phyloP scores from a whole-genome alignment of 2,888 invertebrate genomes.

The Drosophila cyrtoloma region DNA sequence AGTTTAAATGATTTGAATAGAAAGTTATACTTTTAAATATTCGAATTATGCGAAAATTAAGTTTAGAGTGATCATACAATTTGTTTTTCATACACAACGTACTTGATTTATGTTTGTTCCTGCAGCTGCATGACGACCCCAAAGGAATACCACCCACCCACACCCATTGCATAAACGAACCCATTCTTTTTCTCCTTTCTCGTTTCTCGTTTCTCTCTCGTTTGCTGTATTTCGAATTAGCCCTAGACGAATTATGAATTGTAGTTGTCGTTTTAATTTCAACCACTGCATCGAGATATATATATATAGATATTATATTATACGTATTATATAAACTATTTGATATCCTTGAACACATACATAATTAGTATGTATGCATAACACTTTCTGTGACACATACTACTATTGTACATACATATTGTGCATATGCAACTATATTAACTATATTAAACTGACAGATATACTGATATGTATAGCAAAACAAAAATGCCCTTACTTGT shows the following conservation, averaged over 20 bases:
- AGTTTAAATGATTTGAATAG: neutral
- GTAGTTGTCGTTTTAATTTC: conserved; percentile 21
- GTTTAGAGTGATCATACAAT: neutral
- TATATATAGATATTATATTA: neutral
- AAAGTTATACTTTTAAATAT: neutral
- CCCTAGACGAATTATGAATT: conserved; percentile 26
- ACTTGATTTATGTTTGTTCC: conserved; percentile 8
- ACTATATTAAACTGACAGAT: conserved; percentile 7
- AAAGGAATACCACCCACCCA: neutral
- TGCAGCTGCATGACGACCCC: conserved; percentile 20
- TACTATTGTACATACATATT: neutral
- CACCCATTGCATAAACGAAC: neutral
- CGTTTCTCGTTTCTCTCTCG: conserved; percentile 1
- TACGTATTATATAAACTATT: neutral
- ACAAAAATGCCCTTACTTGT: conserved; percentile 45
- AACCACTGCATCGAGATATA: conserved; percentile 9
- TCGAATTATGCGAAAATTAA: neutral
- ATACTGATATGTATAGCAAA: conserved; percentile 20
- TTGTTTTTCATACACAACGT: neutral
- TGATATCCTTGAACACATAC: neutral
- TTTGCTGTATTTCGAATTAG: conserved; percentile 8
- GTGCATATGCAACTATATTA: neutral
- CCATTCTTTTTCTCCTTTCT: neutral
- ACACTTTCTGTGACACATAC: conserved; percentile 1
- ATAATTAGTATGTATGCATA: conserved; percentile 2